Percentiles rank a stretch among this genome's conserved stretches.
Evolutionary conservation across 2,797 vertebrate genomes (phyloP).

Genomic region (Sebastolobus alascanus): DNA sequence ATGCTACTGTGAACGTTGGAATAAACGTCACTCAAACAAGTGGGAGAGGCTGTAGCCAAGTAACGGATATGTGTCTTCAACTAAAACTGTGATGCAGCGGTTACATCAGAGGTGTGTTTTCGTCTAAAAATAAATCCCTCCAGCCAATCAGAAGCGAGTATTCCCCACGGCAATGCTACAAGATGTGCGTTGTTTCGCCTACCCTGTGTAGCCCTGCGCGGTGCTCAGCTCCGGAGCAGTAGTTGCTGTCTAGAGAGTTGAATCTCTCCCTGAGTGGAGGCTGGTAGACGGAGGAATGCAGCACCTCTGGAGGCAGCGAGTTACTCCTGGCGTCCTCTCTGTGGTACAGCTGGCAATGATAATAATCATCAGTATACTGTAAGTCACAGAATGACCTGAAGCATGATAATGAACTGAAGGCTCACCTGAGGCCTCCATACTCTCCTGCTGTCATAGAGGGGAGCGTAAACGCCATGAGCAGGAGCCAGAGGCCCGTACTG

Average conservation of each 20-base stretch:
- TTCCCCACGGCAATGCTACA: background rate
- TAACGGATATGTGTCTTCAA: background rate
- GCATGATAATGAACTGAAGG: background rate
- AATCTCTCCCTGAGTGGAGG: slow-evolving; percentile 95
- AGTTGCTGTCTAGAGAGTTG: slow-evolving; percentile 95
- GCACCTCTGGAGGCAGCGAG: slow-evolving; percentile 95
- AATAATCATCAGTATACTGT: background rate
- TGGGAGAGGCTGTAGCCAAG: background rate
- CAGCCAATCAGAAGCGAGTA: slow-evolving; percentile 2
- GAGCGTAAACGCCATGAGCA: slow-evolving; percentile 92
- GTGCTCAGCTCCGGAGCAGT: slow-evolving; percentile 91
- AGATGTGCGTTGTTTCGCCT: slow-evolving; percentile 24
- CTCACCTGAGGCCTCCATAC: slow-evolving; percentile 92
- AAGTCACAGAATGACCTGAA: background rate
- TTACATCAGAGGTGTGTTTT: background rate
- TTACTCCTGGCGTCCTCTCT: slow-evolving; percentile 96
- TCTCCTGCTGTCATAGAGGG: slow-evolving; percentile 95
- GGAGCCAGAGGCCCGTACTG: slow-evolving; percentile 90
- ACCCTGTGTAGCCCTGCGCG: slow-evolving; percentile 92
- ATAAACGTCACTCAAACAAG: slow-evolving; percentile 13
- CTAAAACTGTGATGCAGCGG: background rate
- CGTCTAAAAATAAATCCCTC: slow-evolving; percentile 5
- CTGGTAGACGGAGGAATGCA: slow-evolving; percentile 95
- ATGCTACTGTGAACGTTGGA: background rate
- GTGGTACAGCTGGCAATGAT: slow-evolving; percentile 88